Percentiles rank a stretch among this genome's conserved stretches.
Evolutionary conservation across 2,888 invertebrate species (phyloP).

Genomic region (Ectemnius lituratus): DNA sequence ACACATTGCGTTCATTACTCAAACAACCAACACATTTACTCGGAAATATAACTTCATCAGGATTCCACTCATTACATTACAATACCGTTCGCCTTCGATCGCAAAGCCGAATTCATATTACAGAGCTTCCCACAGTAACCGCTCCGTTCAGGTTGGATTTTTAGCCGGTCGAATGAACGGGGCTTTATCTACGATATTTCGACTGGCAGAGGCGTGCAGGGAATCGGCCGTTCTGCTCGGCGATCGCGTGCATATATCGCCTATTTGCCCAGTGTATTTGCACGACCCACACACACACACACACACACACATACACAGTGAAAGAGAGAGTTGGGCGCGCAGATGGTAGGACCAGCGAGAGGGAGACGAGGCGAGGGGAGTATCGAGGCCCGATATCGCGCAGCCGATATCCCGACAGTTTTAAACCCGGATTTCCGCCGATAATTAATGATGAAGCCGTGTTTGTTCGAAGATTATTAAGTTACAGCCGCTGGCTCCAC

Average conservation of each 20-base stretch:
- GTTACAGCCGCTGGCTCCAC: constrained; percentile 57
- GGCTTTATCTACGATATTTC: constrained; percentile 56
- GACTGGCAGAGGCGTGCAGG: not conserved
- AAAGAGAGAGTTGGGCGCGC: too few relatives aligned
- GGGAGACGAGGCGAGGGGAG: constrained; percentile 8
- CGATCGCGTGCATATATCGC: constrained; percentile 47
- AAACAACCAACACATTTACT: too few relatives aligned
- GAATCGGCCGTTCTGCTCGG: constrained; percentile 13
- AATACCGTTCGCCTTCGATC: too few relatives aligned
- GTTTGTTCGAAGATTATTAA: constrained; percentile 72
- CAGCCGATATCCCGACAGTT: constrained; percentile 61
- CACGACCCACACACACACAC: constrained; percentile 48
- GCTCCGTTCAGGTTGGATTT: too few relatives aligned
- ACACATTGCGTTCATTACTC: too few relatives aligned
- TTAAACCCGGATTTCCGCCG: constrained; percentile 71
- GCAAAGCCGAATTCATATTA: too few relatives aligned
- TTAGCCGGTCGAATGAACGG: too few relatives aligned
- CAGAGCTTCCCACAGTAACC: too few relatives aligned
- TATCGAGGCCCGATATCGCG: constrained; percentile 64
- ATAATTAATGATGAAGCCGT: constrained; percentile 70
- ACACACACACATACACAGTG: too few relatives aligned
- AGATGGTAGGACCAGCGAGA: too few relatives aligned
- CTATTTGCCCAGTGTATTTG: constrained; percentile 71
- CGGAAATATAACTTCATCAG: too few relatives aligned
- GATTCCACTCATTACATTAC: too few relatives aligned